Percentiles rank a stretch among this genome's conserved stretches.
Conservation (phyloP, 2,888 invertebrate species). For the Callyntrura guangdongensis region DNA sequence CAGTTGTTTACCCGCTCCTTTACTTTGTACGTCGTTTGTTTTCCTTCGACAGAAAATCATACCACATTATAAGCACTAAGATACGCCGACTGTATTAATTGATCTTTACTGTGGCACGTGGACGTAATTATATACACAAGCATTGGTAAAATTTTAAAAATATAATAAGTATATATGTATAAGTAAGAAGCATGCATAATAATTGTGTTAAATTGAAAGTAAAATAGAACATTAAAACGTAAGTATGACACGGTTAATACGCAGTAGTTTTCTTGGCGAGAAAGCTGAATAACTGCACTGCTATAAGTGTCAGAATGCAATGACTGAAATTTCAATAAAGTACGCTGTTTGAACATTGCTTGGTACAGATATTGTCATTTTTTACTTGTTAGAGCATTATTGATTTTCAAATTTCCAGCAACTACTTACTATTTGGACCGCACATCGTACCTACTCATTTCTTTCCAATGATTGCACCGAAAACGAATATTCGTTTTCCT, state of each 20-base stretch:
- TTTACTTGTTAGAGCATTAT: not conserved
- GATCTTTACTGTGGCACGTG: slow-evolving; percentile 31
- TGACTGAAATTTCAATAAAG: slow-evolving; percentile 77
- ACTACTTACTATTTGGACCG: not conserved
- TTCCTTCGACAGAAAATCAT: not conserved
- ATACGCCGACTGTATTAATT: slow-evolving; percentile 7
- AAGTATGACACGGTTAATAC: slow-evolving; percentile 68
- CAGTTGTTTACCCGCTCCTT: not conserved
- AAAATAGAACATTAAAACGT: slow-evolving; percentile 37
- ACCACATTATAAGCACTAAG: not conserved
- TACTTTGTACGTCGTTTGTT: not conserved
- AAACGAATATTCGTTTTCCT: not conserved
- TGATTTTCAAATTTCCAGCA: not conserved
- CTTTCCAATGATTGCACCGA: not conserved
- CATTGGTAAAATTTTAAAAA: slow-evolving; percentile 23
- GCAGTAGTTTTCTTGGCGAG: slow-evolving; percentile 47
- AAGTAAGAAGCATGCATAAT: slow-evolving; percentile 14
- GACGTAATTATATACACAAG: slow-evolving; percentile 7
- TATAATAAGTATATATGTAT: not conserved
- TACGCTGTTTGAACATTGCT: slow-evolving; percentile 61
- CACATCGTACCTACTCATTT: not conserved
- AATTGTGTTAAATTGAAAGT: slow-evolving; percentile 36
- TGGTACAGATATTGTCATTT: not conserved
- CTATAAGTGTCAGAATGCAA: slow-evolving; percentile 74
- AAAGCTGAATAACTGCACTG: slow-evolving; percentile 29